Evolutionary conservation across 2,888 invertebrate species (phyloP).

Genomic region (Allygus modestus): DNA sequence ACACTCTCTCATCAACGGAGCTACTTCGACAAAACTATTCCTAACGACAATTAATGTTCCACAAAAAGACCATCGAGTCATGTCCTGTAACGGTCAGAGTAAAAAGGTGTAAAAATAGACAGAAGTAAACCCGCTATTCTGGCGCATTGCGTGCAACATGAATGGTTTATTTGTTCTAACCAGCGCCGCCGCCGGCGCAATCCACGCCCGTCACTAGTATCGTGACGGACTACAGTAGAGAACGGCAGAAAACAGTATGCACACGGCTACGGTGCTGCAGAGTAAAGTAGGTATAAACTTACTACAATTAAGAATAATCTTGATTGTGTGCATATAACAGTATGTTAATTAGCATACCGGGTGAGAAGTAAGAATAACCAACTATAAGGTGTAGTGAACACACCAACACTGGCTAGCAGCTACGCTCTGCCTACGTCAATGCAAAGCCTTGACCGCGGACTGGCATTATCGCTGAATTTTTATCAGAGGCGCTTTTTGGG

Average conservation of each 20-base stretch:
- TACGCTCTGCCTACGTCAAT: conserved; percentile 56
- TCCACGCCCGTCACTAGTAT: neutral
- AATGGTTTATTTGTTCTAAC: conserved; percentile 12
- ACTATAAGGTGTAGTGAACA: too few species aligned
- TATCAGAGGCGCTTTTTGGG: conserved; percentile 23
- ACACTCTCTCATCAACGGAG: too few species aligned
- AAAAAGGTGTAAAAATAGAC: neutral
- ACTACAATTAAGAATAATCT: too few species aligned
- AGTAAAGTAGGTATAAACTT: too few species aligned
- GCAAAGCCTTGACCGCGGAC: conserved; percentile 42
- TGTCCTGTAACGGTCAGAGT: too few species aligned
- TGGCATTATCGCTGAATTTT: conserved; percentile 14
- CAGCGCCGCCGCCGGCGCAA: neutral
- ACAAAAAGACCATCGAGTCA: too few species aligned
- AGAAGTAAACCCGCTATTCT: neutral
- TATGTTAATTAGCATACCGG: too few species aligned
- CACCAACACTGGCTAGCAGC: neutral
- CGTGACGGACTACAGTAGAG: neutral
- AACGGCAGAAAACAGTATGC: neutral
- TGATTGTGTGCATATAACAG: too few species aligned
- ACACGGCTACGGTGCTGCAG: neutral
- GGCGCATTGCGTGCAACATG: conserved; percentile 40
- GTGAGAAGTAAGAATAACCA: too few species aligned
- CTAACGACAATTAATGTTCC: too few species aligned
- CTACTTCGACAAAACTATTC: too few species aligned